Conservation (phyloP, 2,797 vertebrate species). For the Galaxias olidus region DNA sequence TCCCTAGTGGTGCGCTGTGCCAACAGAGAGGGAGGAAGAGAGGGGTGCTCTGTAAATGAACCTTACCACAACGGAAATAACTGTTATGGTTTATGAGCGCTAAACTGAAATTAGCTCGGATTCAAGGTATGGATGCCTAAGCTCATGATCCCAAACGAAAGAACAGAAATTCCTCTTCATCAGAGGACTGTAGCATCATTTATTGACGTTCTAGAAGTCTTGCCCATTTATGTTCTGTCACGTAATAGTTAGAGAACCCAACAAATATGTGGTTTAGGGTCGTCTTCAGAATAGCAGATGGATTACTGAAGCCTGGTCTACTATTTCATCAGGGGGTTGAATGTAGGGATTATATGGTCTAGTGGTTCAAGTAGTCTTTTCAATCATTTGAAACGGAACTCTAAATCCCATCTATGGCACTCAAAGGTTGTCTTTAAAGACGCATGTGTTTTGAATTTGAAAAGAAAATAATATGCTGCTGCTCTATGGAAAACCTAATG, state of each 20-base stretch:
- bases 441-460: too few relatives aligned
- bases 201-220: slow-evolving; percentile 1
- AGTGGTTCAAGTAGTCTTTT: slow-evolving; percentile 56
- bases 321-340: slow-evolving; percentile 50
- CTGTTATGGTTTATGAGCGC: neutral
- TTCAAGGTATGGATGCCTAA: neutral
- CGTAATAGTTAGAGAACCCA: neutral
- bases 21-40: neutral
- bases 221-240: slow-evolving; percentile 6
- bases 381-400: slow-evolving; percentile 37
- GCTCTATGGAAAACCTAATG: too few relatives aligned
- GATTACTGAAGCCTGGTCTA: slow-evolving; percentile 42
- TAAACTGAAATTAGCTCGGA: neutral
- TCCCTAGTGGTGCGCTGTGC: neutral
- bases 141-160: neutral
- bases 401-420: slow-evolving; percentile 10
- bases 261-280: neutral
- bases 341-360: slow-evolving; percentile 59
- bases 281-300: slow-evolving; percentile 52
- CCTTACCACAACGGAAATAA: neutral
- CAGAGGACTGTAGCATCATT: neutral
- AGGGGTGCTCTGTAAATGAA: neutral
- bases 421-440: slow-evolving; percentile 5
- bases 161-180: neutral
- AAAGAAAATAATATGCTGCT: too few relatives aligned